These are phyloP conservation scores for Entelurus aequoreus DNA, from an alignment of 2,113 vertebrate genomes.

Conservation along the genomic window DNA sequence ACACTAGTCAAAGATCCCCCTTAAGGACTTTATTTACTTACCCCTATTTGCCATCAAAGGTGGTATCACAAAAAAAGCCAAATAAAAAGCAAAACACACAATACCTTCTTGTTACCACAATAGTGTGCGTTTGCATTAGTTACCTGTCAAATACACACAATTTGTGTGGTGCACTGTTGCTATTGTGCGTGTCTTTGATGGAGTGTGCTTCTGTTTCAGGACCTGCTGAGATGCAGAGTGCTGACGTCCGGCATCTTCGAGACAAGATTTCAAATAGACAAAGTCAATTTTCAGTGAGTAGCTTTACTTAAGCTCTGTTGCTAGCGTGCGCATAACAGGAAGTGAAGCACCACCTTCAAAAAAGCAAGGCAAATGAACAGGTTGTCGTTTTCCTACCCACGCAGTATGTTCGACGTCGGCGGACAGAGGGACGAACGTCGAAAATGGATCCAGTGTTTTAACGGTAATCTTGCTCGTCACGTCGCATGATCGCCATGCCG, in stretches of 20 bases:
- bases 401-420: slow-evolving; percentile 97
- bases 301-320: not conserved
- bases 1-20: no score
- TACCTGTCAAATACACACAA: no score
- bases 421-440: slow-evolving; percentile 95
- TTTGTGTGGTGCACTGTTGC: no score
- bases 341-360: not conserved
- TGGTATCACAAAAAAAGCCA: no score
- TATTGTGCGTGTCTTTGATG: no score
- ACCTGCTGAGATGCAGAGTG: slow-evolving; percentile 96
- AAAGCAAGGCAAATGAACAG: not conserved
- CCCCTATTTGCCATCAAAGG: no score
- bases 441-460: slow-evolving; percentile 99
- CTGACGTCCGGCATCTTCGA: slow-evolving; percentile 98
- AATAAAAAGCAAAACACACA: no score
- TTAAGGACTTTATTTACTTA: no score
- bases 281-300: slow-evolving; percentile 79
- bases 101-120: no score
- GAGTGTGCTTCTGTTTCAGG: slow-evolving; percentile 62
- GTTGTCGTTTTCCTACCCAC: slow-evolving; percentile 14
- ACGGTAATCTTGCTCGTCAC: slow-evolving; percentile 71
- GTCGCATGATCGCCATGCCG: not conserved
- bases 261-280: slow-evolving; percentile 96
- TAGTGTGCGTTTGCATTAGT: no score
- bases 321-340: not conserved